A percentile compares a stretch with the other conserved stretches of the same genome.
Evolutionary conservation across 2,113 vertebrate species (phyloP).

Genomic region (Anser brachyrhynchus): DNA sequence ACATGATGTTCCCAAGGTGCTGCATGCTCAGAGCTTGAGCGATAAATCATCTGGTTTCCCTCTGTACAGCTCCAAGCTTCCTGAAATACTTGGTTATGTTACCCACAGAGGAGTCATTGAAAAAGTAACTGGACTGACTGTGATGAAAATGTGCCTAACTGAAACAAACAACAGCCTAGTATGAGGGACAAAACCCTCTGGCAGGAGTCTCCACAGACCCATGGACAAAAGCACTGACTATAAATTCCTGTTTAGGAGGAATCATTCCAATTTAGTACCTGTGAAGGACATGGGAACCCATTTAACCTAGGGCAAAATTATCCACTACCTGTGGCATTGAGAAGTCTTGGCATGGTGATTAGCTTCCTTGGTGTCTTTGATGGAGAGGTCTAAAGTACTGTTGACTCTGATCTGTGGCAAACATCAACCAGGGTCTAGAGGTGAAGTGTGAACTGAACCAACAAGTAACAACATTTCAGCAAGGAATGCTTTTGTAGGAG

Average conservation of each 20-base stretch:
- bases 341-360: not conserved
- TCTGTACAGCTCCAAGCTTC: not conserved
- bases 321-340: not conserved
- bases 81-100: not conserved
- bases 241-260: not conserved
- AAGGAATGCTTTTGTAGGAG: not conserved
- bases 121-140: not conserved
- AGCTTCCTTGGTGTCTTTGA: not conserved
- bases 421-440: not conserved
- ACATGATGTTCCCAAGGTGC: not conserved
- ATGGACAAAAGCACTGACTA: not conserved
- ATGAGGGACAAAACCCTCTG: not conserved
- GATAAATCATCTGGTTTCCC: not conserved
- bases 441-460: not conserved
- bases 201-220: not conserved
- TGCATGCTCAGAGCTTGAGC: not conserved
- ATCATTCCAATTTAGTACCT: not conserved
- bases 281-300: not conserved
- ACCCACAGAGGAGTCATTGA: not conserved
- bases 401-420: not conserved
- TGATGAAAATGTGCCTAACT: not conserved
- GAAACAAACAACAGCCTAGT: not conserved
- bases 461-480: not conserved
- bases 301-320: not conserved
- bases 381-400: not conserved